Percentiles rank a stretch among this genome's conserved stretches.
phyloP scores from a whole-genome alignment of 2,888 invertebrate species.

The Frankliniella intonsa region DNA sequence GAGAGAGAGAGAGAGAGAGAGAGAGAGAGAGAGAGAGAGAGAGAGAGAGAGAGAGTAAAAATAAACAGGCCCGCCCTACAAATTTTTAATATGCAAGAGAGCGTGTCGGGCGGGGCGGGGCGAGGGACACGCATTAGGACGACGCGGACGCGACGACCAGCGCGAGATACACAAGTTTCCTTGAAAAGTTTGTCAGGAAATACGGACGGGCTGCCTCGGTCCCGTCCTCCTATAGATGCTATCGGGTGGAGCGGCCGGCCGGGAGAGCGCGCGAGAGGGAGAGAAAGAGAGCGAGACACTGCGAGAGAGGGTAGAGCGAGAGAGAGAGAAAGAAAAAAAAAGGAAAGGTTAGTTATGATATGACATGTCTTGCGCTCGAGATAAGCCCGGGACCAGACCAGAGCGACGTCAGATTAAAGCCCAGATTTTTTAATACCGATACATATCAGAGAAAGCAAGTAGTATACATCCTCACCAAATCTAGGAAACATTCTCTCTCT shows the following conservation, averaged over 20 bases:
- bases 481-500: background rate
- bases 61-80: background rate
- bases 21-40: background rate
- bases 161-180: background rate
- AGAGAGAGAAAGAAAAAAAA: background rate
- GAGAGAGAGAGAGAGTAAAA: background rate
- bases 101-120: background rate
- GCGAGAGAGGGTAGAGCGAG: background rate
- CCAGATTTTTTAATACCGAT: constrained; percentile 15
- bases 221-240: no score
- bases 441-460: constrained; percentile 23
- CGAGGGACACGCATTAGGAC: no score
- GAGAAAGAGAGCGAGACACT: background rate
- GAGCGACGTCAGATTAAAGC: background rate
- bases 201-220: no score
- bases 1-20: background rate
- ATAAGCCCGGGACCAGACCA: constrained; percentile 1
- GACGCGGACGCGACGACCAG: no score
- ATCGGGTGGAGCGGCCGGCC: no score
- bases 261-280: background rate
- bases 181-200: background rate
- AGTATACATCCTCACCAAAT: background rate
- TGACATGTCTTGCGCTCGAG: background rate
- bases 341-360: constrained; percentile 7
- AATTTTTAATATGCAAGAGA: background rate